Conservation (phyloP, 92 coral and sea anemone species). For the Porites evermanni region DNA sequence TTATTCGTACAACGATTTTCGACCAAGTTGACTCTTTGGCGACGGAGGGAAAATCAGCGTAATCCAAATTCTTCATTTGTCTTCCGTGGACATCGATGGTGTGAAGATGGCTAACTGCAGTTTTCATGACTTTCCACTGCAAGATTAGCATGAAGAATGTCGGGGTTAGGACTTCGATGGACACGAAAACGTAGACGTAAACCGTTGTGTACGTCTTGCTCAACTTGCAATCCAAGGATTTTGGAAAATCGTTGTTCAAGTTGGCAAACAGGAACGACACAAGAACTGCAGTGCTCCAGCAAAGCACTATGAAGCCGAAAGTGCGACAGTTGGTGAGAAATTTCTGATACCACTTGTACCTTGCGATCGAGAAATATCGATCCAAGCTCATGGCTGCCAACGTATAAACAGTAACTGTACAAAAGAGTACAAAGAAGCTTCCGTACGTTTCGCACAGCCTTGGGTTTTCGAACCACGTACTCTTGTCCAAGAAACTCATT, state of each 20-base stretch:
- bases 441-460: conserved; percentile 76
- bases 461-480: conserved; percentile 68
- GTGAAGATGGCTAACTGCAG: conserved; percentile 58
- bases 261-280: conserved; percentile 76
- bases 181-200: conserved; percentile 76
- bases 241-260: conserved; percentile 32
- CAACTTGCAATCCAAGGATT: conserved; percentile 76
- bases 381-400: conserved; percentile 76
- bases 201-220: conserved; percentile 65
- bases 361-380: conserved; percentile 80
- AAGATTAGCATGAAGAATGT: conserved; percentile 69
- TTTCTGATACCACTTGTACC: conserved; percentile 70
- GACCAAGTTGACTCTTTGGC: conserved; percentile 84
- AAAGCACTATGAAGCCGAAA: conserved; percentile 46
- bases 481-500: conserved; percentile 76
- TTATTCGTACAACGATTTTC: conserved; percentile 67
- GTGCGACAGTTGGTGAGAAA: conserved; percentile 61
- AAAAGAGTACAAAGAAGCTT: conserved; percentile 76
- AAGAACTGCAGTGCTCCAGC: conserved; percentile 70
- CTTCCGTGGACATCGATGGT: conserved; percentile 74
- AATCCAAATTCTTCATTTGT: conserved; percentile 74
- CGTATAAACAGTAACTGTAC: conserved; percentile 76
- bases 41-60: conserved; percentile 75
- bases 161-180: conserved; percentile 79
- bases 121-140: conserved; percentile 77